phyloP scores from a whole-genome alignment of 2,888 invertebrate species.

The Andrena dorsata region DNA sequence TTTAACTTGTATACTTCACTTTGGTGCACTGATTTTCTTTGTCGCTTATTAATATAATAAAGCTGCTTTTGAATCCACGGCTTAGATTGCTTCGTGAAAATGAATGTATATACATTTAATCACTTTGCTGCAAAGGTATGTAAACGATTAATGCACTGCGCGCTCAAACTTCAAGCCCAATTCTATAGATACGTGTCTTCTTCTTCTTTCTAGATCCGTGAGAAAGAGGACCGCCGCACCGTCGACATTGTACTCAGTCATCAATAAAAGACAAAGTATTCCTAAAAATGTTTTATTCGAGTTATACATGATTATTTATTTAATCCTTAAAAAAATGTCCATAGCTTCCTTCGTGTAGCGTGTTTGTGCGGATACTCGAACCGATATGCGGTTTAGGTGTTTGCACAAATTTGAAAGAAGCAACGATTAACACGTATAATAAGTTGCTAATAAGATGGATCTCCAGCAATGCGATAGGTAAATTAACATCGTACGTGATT shows the following conservation, averaged over 20 bases:
- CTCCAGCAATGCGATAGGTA: constrained; percentile 17
- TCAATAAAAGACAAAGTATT: constrained; percentile 64
- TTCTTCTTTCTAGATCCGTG: constrained; percentile 67
- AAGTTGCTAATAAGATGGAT: constrained; percentile 8
- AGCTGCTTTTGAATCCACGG: constrained; percentile 39
- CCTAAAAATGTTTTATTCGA: constrained; percentile 68
- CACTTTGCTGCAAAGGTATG: constrained; percentile 50
- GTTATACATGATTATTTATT: constrained; percentile 59
- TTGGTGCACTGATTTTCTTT: constrained; percentile 38
- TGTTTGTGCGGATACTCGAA: constrained; percentile 28
- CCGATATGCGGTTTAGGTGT: constrained; percentile 6
- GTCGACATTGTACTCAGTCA: constrained; percentile 22
- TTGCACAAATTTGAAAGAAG: constrained; percentile 23
- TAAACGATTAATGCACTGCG: constrained; percentile 24
- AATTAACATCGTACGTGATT: constrained; percentile 23
- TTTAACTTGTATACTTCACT: constrained; percentile 30
- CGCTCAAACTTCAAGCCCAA: not conserved
- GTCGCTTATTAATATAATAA: constrained; percentile 49
- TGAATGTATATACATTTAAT: constrained; percentile 15
- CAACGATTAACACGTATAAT: constrained; percentile 21
- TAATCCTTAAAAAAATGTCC: constrained; percentile 40
- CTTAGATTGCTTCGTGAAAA: constrained; percentile 43
- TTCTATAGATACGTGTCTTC: constrained; percentile 35
- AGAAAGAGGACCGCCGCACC: constrained; percentile 20
- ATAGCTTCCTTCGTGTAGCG: constrained; percentile 26